These are phyloP conservation scores for Priocnemis perturbator DNA, from an alignment of 2,888 invertebrate species.

Conservation along the genomic window DNA sequence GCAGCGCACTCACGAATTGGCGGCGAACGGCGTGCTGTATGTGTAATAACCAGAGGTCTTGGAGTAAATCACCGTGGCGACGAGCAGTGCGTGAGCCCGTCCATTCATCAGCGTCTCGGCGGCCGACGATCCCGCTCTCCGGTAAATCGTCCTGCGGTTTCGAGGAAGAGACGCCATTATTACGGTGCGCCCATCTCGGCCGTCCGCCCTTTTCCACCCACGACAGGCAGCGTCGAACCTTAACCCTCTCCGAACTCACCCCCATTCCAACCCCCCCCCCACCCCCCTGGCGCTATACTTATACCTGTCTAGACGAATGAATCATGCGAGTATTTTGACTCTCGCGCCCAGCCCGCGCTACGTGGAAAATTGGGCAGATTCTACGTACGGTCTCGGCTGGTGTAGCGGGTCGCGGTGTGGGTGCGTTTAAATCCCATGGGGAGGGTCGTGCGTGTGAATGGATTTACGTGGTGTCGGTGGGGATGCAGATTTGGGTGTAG, in stretches of 20 bases:
- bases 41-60: constrained; percentile 51
- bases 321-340: constrained; percentile 58
- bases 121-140: constrained; percentile 33
- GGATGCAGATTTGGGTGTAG: background rate
- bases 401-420: background rate
- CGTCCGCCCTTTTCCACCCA: constrained; percentile 11
- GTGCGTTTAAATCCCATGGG: constrained; percentile 18
- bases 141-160: constrained; percentile 60
- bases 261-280: constrained; percentile 8
- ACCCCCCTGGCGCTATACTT: constrained; percentile 46
- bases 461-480: background rate
- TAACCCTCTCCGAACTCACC: constrained; percentile 23
- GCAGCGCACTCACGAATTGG: constrained; percentile 37
- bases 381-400: constrained; percentile 9
- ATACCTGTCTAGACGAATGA: constrained; percentile 61
- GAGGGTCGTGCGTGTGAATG: constrained; percentile 23
- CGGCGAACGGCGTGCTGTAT: constrained; percentile 49
- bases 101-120: constrained; percentile 51
- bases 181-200: constrained; percentile 43
- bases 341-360: constrained; percentile 46
- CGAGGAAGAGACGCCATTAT: constrained; percentile 52
- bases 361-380: constrained; percentile 56
- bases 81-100: constrained; percentile 53
- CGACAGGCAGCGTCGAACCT: background rate
- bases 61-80: constrained; percentile 44